A percentile compares a stretch with the other conserved stretches of the same genome.
Evolutionary conservation across 53 echinoderm and acorn worm genomes (phyloP).

Genomic region (Patiria pectinifera): DNA sequence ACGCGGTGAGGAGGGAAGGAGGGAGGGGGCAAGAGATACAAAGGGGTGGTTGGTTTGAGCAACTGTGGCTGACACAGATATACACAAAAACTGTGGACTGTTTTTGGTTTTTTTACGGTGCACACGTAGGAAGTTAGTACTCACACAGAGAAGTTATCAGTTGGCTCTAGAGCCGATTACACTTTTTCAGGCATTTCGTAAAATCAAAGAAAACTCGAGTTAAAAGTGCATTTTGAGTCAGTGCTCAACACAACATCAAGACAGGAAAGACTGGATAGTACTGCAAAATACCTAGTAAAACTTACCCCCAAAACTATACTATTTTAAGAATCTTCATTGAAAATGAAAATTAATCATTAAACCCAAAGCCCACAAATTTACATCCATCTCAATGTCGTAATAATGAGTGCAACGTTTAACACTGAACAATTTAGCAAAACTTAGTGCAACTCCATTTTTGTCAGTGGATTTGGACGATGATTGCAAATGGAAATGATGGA

Average conservation of each 20-base stretch:
- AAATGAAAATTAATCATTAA: background rate
- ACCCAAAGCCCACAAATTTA: too few species aligned
- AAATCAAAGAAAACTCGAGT: background rate
- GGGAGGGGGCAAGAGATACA: conserved; percentile 15
- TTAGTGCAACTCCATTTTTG: too few species aligned
- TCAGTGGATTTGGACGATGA: too few species aligned
- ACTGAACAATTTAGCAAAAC: too few species aligned
- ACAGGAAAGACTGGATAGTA: background rate
- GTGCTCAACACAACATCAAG: background rate
- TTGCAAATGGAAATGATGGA: too few species aligned
- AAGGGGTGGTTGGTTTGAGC: conserved; percentile 42
- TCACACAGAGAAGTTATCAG: conserved; percentile 21
- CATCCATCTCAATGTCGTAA: too few species aligned
- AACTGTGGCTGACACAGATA: conserved; percentile 1
- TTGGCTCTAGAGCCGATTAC: background rate
- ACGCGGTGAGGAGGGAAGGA: background rate
- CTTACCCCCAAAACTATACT: background rate
- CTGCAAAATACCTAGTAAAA: background rate
- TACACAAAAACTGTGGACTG: background rate
- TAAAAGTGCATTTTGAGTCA: background rate
- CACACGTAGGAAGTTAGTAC: conserved; percentile 21
- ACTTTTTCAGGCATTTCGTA: background rate
- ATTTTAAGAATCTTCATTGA: background rate
- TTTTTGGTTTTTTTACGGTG: background rate
- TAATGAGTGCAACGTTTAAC: too few species aligned